Percentiles rank a stretch among this genome's conserved stretches.
phyloP scores from a whole-genome alignment of 2,113 vertebrate species.

The Pelobates fuscus region DNA sequence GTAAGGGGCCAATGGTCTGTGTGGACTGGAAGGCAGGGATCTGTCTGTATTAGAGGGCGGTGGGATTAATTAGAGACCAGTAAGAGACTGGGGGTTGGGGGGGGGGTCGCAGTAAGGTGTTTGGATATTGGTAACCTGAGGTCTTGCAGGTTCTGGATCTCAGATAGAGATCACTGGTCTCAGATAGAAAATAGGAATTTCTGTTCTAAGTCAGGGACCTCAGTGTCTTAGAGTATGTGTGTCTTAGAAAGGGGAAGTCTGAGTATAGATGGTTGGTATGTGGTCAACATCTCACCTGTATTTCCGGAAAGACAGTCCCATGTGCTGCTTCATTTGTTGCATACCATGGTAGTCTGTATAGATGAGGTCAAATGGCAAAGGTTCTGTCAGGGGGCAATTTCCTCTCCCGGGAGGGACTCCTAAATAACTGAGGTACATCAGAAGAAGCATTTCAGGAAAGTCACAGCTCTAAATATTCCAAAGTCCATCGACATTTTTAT shows the following conservation, averaged over 20 bases:
- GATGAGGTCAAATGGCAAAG: constrained; percentile 92
- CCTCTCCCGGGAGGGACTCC: constrained; percentile 95
- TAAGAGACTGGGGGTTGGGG: constrained; percentile 13
- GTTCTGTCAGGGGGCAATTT: constrained; percentile 87
- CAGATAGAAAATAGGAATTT: not conserved
- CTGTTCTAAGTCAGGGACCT: not conserved
- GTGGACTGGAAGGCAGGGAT: constrained; percentile 15
- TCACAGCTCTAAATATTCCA: too few relatives aligned
- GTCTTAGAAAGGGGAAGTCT: constrained; percentile 7
- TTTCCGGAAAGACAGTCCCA: constrained; percentile 94
- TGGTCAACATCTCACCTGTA: constrained; percentile 81
- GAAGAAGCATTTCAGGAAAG: not conserved
- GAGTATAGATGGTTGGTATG: not conserved
- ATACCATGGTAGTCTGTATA: constrained; percentile 97
- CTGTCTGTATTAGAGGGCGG: constrained; percentile 6
- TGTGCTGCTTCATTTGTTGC: constrained; percentile 96
- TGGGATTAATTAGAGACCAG: constrained; percentile 9
- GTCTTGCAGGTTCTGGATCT: not conserved
- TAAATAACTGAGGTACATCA: constrained; percentile 76
- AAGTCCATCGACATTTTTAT: too few relatives aligned
- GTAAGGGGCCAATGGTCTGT: constrained; percentile 20
- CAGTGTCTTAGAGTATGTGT: not conserved
- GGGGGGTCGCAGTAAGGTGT: not conserved
- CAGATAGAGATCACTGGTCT: not conserved
- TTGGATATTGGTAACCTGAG: not conserved